phyloP scores from a whole-genome alignment of 2,113 vertebrate species.

The Nyctereutes procyonoides region DNA sequence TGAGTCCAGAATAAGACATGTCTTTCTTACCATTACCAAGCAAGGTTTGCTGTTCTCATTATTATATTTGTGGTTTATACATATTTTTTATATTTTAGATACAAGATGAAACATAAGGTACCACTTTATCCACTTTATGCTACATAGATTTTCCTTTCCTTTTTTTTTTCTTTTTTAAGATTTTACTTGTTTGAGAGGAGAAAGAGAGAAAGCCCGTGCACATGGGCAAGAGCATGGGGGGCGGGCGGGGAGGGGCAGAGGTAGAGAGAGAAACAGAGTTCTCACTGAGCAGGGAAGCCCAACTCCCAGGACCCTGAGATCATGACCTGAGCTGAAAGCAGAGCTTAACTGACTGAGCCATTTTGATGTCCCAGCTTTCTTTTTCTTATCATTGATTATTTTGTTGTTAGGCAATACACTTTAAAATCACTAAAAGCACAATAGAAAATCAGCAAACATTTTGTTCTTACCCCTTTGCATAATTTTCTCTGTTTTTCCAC shows the following conservation, averaged over 20 bases:
- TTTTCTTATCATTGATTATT: neutral
- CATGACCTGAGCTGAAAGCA: no score
- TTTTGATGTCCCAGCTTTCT: neutral
- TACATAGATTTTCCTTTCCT: neutral
- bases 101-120: neutral
- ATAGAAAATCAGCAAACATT: neutral
- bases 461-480: neutral
- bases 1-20: neutral
- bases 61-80: neutral
- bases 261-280: no score
- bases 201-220: no score
- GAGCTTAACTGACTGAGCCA: no score
- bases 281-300: no score
- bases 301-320: no score
- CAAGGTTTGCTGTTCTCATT: neutral
- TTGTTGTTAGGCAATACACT: neutral
- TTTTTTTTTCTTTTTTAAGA: no score
- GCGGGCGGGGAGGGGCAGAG: no score
- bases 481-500: neutral
- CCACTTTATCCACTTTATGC: neutral
- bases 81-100: neutral
- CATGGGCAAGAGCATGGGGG: no score
- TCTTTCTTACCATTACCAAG: slow-evolving; percentile 24
- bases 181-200: no score
- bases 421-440: slow-evolving; percentile 19